A percentile compares a stretch with the other conserved stretches of the same genome.
Conservation (phyloP, 2,888 invertebrate genomes). For the Scaptodrosophila latifasciaeformis region DNA sequence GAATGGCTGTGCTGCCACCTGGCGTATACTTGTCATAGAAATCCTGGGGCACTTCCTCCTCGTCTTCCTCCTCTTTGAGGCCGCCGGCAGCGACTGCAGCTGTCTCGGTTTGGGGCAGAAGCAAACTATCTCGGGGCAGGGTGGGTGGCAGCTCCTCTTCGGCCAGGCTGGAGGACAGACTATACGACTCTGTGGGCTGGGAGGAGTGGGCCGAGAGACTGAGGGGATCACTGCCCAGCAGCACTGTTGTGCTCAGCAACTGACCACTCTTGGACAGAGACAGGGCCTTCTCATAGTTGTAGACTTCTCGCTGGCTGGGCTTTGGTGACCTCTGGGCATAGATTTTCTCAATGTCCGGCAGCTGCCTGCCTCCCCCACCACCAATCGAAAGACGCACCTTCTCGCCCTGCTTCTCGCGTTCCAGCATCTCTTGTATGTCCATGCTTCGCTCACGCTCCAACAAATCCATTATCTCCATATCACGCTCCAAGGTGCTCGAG, state of each 20-base stretch:
- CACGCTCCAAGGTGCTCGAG: constrained; percentile 72
- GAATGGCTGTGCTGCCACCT: constrained; percentile 52
- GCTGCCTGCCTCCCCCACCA: constrained; percentile 60
- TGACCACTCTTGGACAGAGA: constrained; percentile 31
- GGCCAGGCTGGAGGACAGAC: constrained; percentile 53
- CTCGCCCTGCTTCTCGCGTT: constrained; percentile 68
- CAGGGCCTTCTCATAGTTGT: constrained; percentile 47
- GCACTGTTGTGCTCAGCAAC: constrained; percentile 32
- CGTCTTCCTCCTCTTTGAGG: constrained; percentile 47
- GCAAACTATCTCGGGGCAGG: constrained; percentile 6
- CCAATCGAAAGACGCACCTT: constrained; percentile 46
- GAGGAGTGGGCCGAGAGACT: constrained; percentile 44
- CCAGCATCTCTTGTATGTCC: constrained; percentile 74
- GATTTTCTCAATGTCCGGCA: constrained; percentile 73
- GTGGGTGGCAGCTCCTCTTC: constrained; percentile 26
- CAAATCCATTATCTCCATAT: constrained; percentile 74
- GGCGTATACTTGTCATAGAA: constrained; percentile 69
- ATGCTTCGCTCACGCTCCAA: constrained; percentile 74
- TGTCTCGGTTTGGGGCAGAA: constrained; percentile 1
- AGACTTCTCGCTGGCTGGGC: constrained; percentile 58
- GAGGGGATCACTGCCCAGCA: constrained; percentile 55
- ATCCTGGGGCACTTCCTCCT: constrained; percentile 68
- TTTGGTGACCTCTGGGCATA: constrained; percentile 72
- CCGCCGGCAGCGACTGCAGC: constrained; percentile 13
- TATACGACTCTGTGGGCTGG: constrained; percentile 54